Evolutionary conservation across 1,140 invertebrate genomes (phyloP), one percentile per base, ranked within the genome.

Genomic region (Eurosta solidaginis): DNA sequence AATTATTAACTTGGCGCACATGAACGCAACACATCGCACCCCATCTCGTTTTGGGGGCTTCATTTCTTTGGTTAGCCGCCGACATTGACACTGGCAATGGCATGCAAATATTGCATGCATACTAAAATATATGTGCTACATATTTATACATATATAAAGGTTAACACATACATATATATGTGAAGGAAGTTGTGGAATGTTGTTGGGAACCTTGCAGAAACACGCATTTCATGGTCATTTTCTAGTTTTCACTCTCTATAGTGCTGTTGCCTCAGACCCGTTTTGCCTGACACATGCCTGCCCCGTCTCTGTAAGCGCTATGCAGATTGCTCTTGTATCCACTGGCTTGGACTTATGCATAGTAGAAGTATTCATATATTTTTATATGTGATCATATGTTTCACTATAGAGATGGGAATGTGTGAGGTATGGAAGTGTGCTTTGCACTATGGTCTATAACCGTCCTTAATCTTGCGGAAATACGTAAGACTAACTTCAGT

Each of bases 1-100:
- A 68, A 68, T 68, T 68, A 68, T 36, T 68, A 68, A 68, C 59
- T 68, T 40, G 59, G 59, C 33, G 59, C 59, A 40, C 59, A 63
- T 63, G 59, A 40, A 63, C 33, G 59, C 59, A 40, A 7, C 59
- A 20, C 59, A 40, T 63, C 59, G 59, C 52, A 59, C 52, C 52
- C 40, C 59, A 68, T 42, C 33, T 68, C 10, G 33, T 42, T 42
- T n/a, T n/a, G n/a, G 59, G 33, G 20, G 59, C 59, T n/a, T n/a
- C n/a, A 36, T 40, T 36, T 40, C 33, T 68, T 68, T 68, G 59
- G 33, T 42, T 29, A 17, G 14, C 59, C 59, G 59, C 59, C 59
- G 59, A 17, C 59, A 42, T 68, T 68, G 59, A 9, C 59, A 52
- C n/a, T 5, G 49, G 14, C 9, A n/a, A n/a, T n/a, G 45, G 9